Conservation (phyloP, 1,140 invertebrate species). For the Monochamus saltuarius region DNA sequence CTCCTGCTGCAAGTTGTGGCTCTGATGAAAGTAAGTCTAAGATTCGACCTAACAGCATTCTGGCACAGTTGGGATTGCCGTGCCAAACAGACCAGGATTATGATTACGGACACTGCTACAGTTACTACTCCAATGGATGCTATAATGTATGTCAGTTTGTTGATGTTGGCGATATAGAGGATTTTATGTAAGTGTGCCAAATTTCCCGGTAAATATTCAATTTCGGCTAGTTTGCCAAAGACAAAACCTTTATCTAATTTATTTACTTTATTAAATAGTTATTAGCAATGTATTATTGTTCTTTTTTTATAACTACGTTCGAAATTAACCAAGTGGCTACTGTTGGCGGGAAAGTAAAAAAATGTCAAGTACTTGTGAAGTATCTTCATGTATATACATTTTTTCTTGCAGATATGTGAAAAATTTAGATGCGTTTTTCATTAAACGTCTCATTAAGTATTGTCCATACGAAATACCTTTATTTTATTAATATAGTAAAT, state of each 20-base stretch:
- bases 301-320: not conserved
- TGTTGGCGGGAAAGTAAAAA: not conserved
- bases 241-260: not conserved
- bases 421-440: too few relatives aligned
- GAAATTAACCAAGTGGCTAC: not conserved
- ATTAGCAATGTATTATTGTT: not conserved
- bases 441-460: too few relatives aligned
- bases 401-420: too few relatives aligned
- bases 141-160: slow-evolving; percentile 63
- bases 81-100: slow-evolving; percentile 58
- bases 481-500: too few relatives aligned
- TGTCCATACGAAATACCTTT: too few relatives aligned
- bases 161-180: slow-evolving; percentile 64
- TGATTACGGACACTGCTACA: slow-evolving; percentile 65
- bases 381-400: too few relatives aligned
- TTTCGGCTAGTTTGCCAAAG: too few relatives aligned
- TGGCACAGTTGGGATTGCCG: slow-evolving; percentile 50
- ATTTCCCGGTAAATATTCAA: not conserved
- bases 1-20: too few relatives aligned
- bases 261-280: not conserved
- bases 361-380: too few relatives aligned
- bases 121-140: slow-evolving; percentile 60
- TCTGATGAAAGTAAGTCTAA: slow-evolving; percentile 1
- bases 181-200: slow-evolving; percentile 65
- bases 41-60: slow-evolving; percentile 35